Base-by-base conservation (phyloP, 2,797 vertebrate species). In the Eutrigla gurnardus region DNA sequence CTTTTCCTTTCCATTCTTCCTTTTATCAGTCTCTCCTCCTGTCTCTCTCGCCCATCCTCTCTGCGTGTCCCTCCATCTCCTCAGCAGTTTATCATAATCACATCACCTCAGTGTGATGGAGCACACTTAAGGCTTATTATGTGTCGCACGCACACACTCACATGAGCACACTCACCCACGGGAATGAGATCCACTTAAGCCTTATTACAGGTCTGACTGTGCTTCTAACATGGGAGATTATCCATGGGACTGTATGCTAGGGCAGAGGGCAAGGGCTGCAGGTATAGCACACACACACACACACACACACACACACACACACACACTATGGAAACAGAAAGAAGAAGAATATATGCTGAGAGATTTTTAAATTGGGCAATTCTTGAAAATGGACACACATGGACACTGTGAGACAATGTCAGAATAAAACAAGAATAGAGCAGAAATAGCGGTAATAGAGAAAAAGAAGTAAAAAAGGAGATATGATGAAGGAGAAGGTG, bases 71-170 rank as follows among this genome's bases (percentile, higher is more conserved):
- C 65, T 78, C 74, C 90, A 87, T 90, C 81, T 85, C 74, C 39
- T 80, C 75, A 82, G 83, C 85, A 90, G 87, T 93, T 93, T 91
- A 93, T 91, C 89, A 90, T 93, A 93, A 93, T 93, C 91, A 86
- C 87, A 90, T 92, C 91, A 89, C 78, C 84, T 79, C 47, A 62
- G 57, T 82, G 86, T 91, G 89, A 92, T 89, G 81, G 89, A 89
- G 83, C 86, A 91, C 91, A 92, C 90, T 92, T 88, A 87, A 73
- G 78, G 78, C 88, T 85, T 88, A 92, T 92, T 92, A 91, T 68
- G 73, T 81, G 70, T 75, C 76, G 32, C 47, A 73, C 60, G 12
- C 69, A 62, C 49, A 69, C 42, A 13, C 57, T 67, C 55, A 57
- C 43, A 33, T 9, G 6, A 40, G 42, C 68, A 65, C 60, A 47